Conservation (phyloP, 2,113 vertebrate genomes). For the Aegithalos caudatus region DNA sequence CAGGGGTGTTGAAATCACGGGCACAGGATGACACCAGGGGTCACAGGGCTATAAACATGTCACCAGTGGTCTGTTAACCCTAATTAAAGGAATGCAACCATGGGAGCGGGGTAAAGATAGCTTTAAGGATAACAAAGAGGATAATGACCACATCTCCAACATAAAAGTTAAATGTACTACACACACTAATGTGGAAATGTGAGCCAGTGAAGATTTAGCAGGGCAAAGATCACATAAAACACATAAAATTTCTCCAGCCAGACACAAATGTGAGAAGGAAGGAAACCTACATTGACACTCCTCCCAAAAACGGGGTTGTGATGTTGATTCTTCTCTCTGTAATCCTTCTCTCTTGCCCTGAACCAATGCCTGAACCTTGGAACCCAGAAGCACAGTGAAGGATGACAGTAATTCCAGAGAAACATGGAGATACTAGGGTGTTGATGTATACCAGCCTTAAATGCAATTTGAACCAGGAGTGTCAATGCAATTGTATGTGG, state of each 20-base stretch:
- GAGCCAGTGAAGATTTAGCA: not conserved
- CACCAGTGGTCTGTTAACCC: not conserved
- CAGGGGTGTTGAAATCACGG: not conserved
- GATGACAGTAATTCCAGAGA: not conserved
- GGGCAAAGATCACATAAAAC: not conserved
- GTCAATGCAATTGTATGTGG: not conserved
- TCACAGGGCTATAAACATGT: not conserved
- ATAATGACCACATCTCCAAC: not conserved
- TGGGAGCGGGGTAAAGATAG: not conserved
- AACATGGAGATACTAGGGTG: not conserved
- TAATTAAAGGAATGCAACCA: not conserved
- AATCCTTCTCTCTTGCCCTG: not conserved
- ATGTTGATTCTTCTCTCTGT: not conserved
- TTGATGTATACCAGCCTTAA: not conserved
- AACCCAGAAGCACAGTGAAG: not conserved
- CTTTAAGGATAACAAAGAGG: not conserved
- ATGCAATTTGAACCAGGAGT: not conserved
- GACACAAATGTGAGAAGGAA: not conserved
- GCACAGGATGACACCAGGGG: not conserved
- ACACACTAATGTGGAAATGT: not conserved
- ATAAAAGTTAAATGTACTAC: not conserved
- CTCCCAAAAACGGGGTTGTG: not conserved
- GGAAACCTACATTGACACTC: rapidly evolving
- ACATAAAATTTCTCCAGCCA: not conserved
- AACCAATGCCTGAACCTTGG: not conserved